Evolutionary conservation across 2,113 vertebrate species (phyloP).

Genomic region (Rhizomys pruinosus): DNA sequence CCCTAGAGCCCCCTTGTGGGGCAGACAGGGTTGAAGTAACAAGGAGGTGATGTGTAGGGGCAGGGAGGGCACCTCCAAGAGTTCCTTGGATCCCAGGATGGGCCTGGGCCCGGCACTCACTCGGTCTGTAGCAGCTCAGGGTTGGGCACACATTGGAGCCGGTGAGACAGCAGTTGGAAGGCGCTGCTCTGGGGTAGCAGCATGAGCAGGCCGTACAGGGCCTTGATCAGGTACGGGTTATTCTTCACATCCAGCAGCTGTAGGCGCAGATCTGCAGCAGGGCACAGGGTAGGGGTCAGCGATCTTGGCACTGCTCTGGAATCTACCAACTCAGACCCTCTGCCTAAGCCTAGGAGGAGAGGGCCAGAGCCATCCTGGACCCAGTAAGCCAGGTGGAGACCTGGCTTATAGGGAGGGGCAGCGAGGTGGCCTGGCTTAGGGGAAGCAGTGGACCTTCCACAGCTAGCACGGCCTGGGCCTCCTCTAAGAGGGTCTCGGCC

Average conservation of each 20-base stretch:
- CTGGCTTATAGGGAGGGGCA: neutral
- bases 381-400: neutral
- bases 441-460: no score
- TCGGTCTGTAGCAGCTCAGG: constrained; percentile 94
- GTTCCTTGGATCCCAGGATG: no score
- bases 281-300: neutral
- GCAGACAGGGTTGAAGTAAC: neutral
- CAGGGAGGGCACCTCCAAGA: neutral
- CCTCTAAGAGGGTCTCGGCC: neutral
- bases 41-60: no score
- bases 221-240: constrained; percentile 98
- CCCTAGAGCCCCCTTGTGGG: neutral
- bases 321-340: neutral
- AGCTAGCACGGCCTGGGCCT: neutral
- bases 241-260: constrained; percentile 97
- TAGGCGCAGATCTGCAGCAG: constrained; percentile 91
- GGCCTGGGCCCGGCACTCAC: constrained; percentile 81
- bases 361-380: neutral
- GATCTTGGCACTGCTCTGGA: neutral
- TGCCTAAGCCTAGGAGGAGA: neutral
- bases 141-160: constrained; percentile 96
- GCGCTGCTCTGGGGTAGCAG: constrained; percentile 97
- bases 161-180: constrained; percentile 97
- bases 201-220: constrained; percentile 97
- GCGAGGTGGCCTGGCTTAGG: neutral